Evolutionary conservation across 1,140 invertebrate genomes (phyloP), one percentile per base, ranked within the genome.

Genomic region (Drosophila suzukii): DNA sequence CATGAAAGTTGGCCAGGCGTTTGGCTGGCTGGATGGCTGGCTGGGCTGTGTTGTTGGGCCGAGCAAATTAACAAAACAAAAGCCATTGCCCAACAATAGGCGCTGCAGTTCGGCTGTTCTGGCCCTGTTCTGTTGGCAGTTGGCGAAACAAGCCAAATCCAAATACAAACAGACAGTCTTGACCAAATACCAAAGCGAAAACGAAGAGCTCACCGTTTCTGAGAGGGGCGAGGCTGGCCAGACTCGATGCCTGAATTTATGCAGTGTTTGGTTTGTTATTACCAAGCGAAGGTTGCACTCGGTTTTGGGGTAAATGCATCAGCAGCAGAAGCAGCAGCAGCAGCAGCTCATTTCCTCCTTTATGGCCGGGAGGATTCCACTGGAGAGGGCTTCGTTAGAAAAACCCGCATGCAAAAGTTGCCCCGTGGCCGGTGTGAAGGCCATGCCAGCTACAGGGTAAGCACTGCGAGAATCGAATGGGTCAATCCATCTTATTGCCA

Each of bases 241-340:
- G 34, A 10, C 83, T 80, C 79, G 65, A 84, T 84, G 75, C 82
- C 82, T 78, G 84, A 89, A 88, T 88, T 88, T 88, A 88, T 88
- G 84, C 84, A 89, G 84, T 89, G 84, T 81, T 84, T 89, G 76
- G 80, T 84, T 88, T 90, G 81, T 83, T 88, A 88, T 88, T 88
- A 80, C 80, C 60, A 53, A 53, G 56, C 57, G 50, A 68, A 54
- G 74, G 75, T 50, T 44, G 72, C 61, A 66, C 15, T 43, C 17
- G 74, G 55, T 20, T 46, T 20, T 17, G 10, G 50, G 72, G 38
- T 15, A 32, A 60, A 61, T 44, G 63, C 74, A 77, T 27, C 56
- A 75, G 73, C 59, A 66, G 53, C 53, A 41, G 15, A 12, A 20
- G 74, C 24, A 24, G 15, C 15, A 39, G 15, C 46, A 55, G 46